Conservation (phyloP, 2,888 invertebrate species). For the Thumatha senex region DNA sequence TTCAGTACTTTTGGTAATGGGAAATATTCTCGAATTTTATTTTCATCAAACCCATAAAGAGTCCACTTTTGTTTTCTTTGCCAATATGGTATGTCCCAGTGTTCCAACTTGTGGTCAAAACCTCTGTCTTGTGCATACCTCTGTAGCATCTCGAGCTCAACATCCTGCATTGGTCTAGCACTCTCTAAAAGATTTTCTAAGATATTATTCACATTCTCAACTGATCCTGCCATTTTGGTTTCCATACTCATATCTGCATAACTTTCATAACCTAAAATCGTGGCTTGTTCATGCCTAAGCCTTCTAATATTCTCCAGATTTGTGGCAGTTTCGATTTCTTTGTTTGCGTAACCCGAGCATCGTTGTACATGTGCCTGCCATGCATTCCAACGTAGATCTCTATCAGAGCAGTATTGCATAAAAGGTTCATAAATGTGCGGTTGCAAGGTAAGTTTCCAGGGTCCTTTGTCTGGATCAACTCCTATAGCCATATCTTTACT, state of each 20-base stretch:
- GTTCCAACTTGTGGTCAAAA: conserved; percentile 86
- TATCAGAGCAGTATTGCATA: conserved; percentile 93
- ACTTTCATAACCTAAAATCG: conserved; percentile 89
- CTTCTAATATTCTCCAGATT: conserved; percentile 90
- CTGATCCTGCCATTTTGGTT: conserved; percentile 94
- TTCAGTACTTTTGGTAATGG: conserved; percentile 91
- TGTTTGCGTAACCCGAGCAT: conserved; percentile 86
- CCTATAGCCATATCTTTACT: conserved; percentile 86
- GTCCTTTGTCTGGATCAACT: conserved; percentile 86
- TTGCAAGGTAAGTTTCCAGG: conserved; percentile 92
- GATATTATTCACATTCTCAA: conserved; percentile 88
- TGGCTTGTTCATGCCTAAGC: conserved; percentile 87
- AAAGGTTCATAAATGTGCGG: conserved; percentile 89
- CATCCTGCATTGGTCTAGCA: conserved; percentile 89
- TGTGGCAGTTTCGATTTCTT: conserved; percentile 87
- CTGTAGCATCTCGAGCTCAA: conserved; percentile 88
- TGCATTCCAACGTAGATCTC: conserved; percentile 90
- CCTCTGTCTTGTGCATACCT: conserved; percentile 89
- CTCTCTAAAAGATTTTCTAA: conserved; percentile 86
- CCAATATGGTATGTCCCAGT: conserved; percentile 96
- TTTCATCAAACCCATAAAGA: conserved; percentile 87
- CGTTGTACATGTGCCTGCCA: conserved; percentile 92
- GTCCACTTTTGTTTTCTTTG: conserved; percentile 88
- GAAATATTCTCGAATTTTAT: conserved; percentile 90
- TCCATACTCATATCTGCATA: conserved; percentile 95